Evolutionary conservation across 1,140 invertebrate genomes (phyloP).

Genomic region (Drosophila arawakana): DNA sequence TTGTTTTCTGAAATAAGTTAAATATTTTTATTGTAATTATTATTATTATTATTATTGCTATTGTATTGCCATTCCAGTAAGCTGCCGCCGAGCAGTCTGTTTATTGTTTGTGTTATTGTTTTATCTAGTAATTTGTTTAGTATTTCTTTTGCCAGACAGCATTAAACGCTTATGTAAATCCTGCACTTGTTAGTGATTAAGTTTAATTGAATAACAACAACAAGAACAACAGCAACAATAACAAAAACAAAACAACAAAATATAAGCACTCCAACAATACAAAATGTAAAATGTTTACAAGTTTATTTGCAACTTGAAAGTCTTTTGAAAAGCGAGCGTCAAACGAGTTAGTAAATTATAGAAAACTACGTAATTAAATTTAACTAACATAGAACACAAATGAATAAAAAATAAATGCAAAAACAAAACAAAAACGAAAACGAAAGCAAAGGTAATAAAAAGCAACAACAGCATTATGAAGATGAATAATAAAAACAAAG

Average conservation of each 20-base stretch:
- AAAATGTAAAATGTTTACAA: conserved; percentile 41
- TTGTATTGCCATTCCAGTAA: conserved; percentile 64
- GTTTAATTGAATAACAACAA: conserved; percentile 59
- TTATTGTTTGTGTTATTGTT: conserved; percentile 73
- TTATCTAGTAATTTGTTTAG: conserved; percentile 44
- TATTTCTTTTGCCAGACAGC: conserved; percentile 60
- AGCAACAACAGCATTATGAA: conserved; percentile 26
- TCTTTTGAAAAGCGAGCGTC: conserved; percentile 69
- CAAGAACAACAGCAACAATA: conserved; percentile 25
- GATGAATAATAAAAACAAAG: conserved; percentile 31
- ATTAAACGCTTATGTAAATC: conserved; percentile 81
- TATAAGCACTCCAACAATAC: conserved; percentile 27
- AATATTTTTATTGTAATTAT: conserved; percentile 36
- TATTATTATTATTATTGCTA: conserved; percentile 30
- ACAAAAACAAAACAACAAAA: conserved; percentile 19
- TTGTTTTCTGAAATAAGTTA: conserved; percentile 37
- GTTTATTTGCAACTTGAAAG: conserved; percentile 41
- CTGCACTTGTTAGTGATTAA: conserved; percentile 76
- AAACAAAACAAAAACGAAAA: conserved; percentile 63
- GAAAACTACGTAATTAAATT: conserved; percentile 52
- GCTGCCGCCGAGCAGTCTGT: conserved; percentile 30
- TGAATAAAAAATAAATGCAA: conserved; percentile 18
- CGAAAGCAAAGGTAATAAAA: conserved; percentile 36
- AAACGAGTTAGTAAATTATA: conserved; percentile 77
- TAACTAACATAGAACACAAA: conserved; percentile 57